Evolutionary conservation across 2,797 vertebrate species (phyloP).

Genomic region (Zenarchopterus dispar): DNA sequence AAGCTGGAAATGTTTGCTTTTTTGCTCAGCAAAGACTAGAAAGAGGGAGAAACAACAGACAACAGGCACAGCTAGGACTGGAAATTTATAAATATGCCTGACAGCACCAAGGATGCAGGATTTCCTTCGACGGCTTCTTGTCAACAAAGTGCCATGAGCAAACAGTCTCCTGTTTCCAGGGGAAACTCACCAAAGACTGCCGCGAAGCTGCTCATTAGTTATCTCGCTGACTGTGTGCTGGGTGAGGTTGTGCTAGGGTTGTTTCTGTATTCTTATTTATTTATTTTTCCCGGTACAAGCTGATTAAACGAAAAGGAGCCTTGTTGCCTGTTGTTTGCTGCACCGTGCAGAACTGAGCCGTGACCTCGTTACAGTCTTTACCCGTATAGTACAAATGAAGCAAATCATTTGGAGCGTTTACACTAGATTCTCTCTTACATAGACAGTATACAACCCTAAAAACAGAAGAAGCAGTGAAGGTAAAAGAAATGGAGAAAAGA

Average conservation of each 20-base stretch:
- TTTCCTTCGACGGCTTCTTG: not conserved
- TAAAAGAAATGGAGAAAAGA: too few relatives aligned
- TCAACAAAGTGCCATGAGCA: conserved; percentile 1
- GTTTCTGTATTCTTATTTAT: not conserved
- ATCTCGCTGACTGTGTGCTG: not conserved
- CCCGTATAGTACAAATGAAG: not conserved
- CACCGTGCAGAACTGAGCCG: too few relatives aligned
- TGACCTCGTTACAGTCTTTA: too few relatives aligned
- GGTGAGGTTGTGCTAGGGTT: not conserved
- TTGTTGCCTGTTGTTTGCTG: not conserved
- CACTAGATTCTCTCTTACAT: not conserved
- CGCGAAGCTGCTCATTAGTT: not conserved
- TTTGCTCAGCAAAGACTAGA: not conserved
- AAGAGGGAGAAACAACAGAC: not conserved
- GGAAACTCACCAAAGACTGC: conserved; percentile 1
- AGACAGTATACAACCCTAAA: not conserved
- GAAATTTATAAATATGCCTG: not conserved
- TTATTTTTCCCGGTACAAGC: not conserved
- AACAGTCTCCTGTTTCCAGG: not conserved
- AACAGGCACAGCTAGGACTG: not conserved
- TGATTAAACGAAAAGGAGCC: not conserved
- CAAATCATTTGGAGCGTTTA: not conserved
- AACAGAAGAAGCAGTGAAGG: not conserved
- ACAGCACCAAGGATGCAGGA: not conserved
- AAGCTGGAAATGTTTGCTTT: too few relatives aligned